Conservation (phyloP, 1,140 invertebrate genomes). For the Stegodyphus mimosarum region DNA sequence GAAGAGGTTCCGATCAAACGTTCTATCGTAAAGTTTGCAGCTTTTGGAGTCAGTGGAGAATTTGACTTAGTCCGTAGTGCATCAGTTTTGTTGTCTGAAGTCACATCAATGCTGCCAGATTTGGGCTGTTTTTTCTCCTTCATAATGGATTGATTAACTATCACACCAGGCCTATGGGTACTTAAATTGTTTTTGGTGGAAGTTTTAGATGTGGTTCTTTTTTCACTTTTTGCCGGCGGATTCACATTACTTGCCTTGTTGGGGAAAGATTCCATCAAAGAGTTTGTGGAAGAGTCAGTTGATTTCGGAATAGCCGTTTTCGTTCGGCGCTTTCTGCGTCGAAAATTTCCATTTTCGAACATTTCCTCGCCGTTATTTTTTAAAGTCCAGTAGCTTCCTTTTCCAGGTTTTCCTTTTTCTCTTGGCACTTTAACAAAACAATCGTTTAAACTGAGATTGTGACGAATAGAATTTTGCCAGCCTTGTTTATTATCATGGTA, state of each 20-base stretch:
- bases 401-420: slow-evolving; percentile 73
- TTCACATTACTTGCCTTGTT: slow-evolving; percentile 1
- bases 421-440: slow-evolving; percentile 74
- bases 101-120: neutral
- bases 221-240: slow-evolving; percentile 6
- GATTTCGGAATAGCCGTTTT: slow-evolving; percentile 71
- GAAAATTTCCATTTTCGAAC: slow-evolving; percentile 77
- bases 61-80: slow-evolving; percentile 21
- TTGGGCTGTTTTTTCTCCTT: neutral
- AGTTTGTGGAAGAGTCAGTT: neutral
- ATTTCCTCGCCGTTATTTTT: slow-evolving; percentile 74
- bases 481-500: slow-evolving; percentile 75
- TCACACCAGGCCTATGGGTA: slow-evolving; percentile 32
- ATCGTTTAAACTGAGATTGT: slow-evolving; percentile 74
- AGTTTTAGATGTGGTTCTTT: neutral
- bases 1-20: slow-evolving; percentile 37
- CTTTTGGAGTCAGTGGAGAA: slow-evolving; percentile 50
- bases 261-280: neutral
- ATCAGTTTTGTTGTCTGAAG: neutral
- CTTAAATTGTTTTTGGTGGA: neutral
- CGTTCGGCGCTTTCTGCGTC: slow-evolving; percentile 73
- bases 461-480: slow-evolving; percentile 77
- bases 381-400: slow-evolving; percentile 76
- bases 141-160: neutral
- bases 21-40: slow-evolving; percentile 52